Evolutionary conservation across 2,888 invertebrate species (phyloP).

Genomic region (Yponomeuta sedellus): DNA sequence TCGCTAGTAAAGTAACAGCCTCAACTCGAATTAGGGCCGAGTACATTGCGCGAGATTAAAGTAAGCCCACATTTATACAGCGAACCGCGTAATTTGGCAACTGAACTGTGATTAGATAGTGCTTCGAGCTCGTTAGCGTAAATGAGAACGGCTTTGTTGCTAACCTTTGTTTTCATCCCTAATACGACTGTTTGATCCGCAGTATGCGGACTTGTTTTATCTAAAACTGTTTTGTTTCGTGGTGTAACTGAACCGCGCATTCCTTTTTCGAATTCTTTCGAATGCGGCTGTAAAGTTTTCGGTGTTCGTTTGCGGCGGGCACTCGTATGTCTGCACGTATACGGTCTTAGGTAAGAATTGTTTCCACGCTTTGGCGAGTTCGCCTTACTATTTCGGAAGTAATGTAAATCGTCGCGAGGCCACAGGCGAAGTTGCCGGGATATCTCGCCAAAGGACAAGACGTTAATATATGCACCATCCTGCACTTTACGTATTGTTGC

Average conservation of each 20-base stretch:
- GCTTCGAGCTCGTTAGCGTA: constrained; percentile 66
- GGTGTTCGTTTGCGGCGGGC: constrained; percentile 22
- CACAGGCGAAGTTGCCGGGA: constrained; percentile 61
- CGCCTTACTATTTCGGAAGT: constrained; percentile 63
- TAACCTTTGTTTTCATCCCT: constrained; percentile 46
- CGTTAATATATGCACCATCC: constrained; percentile 72
- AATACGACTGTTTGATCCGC: constrained; percentile 16
- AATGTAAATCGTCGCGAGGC: constrained; percentile 67
- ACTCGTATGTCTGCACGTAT: constrained; percentile 18
- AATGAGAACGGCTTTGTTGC: constrained; percentile 58
- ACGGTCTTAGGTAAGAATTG: constrained; percentile 27
- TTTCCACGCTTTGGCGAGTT: constrained; percentile 47
- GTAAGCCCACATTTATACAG: constrained; percentile 67
- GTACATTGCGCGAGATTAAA: constrained; percentile 59
- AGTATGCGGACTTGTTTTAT: constrained; percentile 6
- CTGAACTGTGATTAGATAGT: constrained; percentile 71
- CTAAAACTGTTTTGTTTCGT: constrained; percentile 11
- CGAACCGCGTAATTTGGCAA: constrained; percentile 71
- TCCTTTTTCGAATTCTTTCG: constrained; percentile 29
- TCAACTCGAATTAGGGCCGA: constrained; percentile 30
- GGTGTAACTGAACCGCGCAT: not conserved
- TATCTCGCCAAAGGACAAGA: constrained; percentile 72
- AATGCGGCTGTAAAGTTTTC: constrained; percentile 38
- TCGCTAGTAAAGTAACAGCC: constrained; percentile 27
- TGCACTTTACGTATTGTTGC: constrained; percentile 66